Evolutionary conservation across 2,113 vertebrate genomes (phyloP), one percentile per base, ranked within the genome.

Genomic region (Uropsilus gracilis): DNA sequence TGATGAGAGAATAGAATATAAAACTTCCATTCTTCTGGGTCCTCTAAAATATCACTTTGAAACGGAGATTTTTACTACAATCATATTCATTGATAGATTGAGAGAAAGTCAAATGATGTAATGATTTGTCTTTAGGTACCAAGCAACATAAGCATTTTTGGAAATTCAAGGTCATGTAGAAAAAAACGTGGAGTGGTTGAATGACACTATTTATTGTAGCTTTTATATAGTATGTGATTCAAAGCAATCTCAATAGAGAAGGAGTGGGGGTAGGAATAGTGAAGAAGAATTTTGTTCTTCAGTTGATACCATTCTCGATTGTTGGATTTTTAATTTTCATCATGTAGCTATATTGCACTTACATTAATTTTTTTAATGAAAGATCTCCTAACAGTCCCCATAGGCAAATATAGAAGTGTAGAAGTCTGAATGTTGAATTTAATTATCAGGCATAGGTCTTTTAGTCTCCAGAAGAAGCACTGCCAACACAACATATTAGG

Each of bases 401-500:
- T 83, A 89, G 71, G 71, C 46, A 88, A 95, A 90, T 50, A 81
- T 14, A 94, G 73, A 95, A 34, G 34, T 53, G 77, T 9, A 94
- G 73, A 95, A 34, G 39, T 77, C 69, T 64, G 9, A 90, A 78
- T 59, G 53, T n/a, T 92, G 63, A 64, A 61, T 82, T 92, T 82
- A 72, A 89, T 71, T 59, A 75, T 66, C 39, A 26, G 66, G 4
- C 63, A 42, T 72, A 83, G 24, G 66, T 86, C 44, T 96, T 93
- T 93, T 39, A 16, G 42, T 83, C 8, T 48, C 72, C 80, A 95
- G 86, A 95, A 92, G 94, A 92, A 95, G 12, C 57, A 78, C 17
- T 93, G 91, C 95, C 92, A 95, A 97, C 95, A 97, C 53, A 97
- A 76, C 39, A 95, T 92, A 98, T 98, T 97, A 98, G 91, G 94